These are phyloP conservation scores for Megalonaias nervosa DNA, from an alignment of 1,140 invertebrate genomes.

Conservation along the genomic window DNA sequence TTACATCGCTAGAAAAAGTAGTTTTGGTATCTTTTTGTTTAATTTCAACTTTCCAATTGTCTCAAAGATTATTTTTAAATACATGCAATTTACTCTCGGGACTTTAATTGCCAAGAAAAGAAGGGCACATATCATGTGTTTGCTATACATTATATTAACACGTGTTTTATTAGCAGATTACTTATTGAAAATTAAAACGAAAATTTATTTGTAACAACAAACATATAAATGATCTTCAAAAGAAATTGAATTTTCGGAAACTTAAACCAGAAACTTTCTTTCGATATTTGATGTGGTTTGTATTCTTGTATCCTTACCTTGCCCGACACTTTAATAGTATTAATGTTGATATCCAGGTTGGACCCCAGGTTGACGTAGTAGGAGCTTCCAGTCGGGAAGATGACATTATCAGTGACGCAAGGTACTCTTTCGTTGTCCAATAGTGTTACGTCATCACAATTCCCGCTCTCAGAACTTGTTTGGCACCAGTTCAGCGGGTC, in stretches of 20 bases:
- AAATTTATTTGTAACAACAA: neutral
- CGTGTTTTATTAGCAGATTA: too few relatives aligned
- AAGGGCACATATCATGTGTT: neutral
- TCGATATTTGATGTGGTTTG: too few relatives aligned
- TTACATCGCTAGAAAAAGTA: too few relatives aligned
- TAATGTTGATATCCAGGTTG: conserved; percentile 42
- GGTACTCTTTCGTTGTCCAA: conserved; percentile 61
- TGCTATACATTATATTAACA: neutral
- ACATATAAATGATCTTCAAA: neutral
- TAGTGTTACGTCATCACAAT: conserved; percentile 28
- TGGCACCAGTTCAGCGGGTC: conserved; percentile 62
- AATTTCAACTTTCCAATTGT: too few relatives aligned
- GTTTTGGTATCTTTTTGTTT: too few relatives aligned
- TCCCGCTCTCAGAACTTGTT: conserved; percentile 39
- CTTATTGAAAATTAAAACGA: neutral
- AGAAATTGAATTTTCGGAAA: neutral
- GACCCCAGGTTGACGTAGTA: conserved; percentile 54
- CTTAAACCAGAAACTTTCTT: neutral
- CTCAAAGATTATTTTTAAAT: too few relatives aligned
- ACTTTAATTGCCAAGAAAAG: too few relatives aligned
- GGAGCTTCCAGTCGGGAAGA: conserved; percentile 55
- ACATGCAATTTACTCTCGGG: too few relatives aligned
- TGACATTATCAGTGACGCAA: conserved; percentile 54
- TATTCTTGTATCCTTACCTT: conserved; percentile 36
- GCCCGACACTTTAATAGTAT: conserved; percentile 57